These are phyloP conservation scores for Drosophila borborema DNA, from an alignment of 2,888 invertebrate genomes.

Conservation along the genomic window DNA sequence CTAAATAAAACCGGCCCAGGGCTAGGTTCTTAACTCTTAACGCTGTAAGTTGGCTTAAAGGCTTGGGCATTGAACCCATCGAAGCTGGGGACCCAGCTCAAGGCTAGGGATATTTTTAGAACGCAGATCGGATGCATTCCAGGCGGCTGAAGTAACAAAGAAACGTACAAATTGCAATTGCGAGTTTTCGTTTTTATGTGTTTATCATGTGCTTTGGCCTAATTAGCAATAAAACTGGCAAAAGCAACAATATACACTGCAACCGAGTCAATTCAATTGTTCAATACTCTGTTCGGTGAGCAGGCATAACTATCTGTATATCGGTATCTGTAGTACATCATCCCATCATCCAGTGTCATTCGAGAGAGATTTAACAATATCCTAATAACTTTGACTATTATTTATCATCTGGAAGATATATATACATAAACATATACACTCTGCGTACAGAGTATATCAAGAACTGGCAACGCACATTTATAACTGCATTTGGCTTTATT, in stretches of 20 bases:
- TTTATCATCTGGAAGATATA: neutral
- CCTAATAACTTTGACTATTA: neutral
- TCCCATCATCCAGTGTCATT: neutral
- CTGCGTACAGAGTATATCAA: slow-evolving; percentile 1
- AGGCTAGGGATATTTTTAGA: slow-evolving; percentile 75
- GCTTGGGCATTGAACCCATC: slow-evolving; percentile 57
- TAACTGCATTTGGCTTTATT: slow-evolving; percentile 55
- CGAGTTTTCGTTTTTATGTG: slow-evolving; percentile 14
- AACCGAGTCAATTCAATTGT: neutral
- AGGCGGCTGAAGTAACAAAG: slow-evolving; percentile 23
- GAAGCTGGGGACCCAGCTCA: slow-evolving; percentile 14
- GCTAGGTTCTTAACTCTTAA: slow-evolving; percentile 31
- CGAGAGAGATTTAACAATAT: neutral
- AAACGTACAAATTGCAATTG: slow-evolving; percentile 20
- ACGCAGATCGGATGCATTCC: slow-evolving; percentile 8
- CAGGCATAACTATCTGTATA: neutral
- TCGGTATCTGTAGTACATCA: neutral
- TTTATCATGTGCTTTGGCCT: slow-evolving; percentile 61
- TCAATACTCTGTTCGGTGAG: neutral
- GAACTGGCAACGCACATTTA: slow-evolving; percentile 17
- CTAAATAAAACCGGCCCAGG: slow-evolving; percentile 41
- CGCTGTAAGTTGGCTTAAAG: slow-evolving; percentile 20
- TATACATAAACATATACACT: no score
- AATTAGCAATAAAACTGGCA: slow-evolving; percentile 55
- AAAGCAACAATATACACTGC: slow-evolving; percentile 6